Conservation (phyloP, 2,113 vertebrate genomes). For the Hippocampus mohnikei region DNA sequence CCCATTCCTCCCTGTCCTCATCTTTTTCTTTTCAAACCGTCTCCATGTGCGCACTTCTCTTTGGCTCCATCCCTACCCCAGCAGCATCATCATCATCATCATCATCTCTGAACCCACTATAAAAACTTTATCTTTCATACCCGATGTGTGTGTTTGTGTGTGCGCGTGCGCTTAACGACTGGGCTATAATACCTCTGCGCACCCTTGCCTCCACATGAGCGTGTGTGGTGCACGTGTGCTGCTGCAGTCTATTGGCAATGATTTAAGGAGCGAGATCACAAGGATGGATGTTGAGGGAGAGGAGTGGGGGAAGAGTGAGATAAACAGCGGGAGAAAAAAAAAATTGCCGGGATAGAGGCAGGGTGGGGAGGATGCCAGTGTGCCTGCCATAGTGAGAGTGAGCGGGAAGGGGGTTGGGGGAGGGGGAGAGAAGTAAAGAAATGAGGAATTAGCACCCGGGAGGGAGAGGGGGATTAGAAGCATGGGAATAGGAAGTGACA, state of each 20-base stretch:
- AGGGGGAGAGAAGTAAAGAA: constrained; percentile 19
- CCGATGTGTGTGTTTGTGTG: neutral
- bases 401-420: neutral
- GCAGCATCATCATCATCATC: neutral
- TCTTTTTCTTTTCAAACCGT: neutral
- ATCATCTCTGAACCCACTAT: neutral
- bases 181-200: constrained; percentile 42
- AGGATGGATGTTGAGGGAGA: constrained; percentile 5
- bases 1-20: neutral
- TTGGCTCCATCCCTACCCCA: neutral
- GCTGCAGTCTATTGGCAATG: constrained; percentile 54
- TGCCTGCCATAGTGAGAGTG: constrained; percentile 26
- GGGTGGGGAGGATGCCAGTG: constrained; percentile 28
- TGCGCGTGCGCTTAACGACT: constrained; percentile 20
- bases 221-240: constrained; percentile 42
- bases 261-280: constrained; percentile 26
- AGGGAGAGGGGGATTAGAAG: constrained; percentile 57
- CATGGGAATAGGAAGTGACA: constrained; percentile 45
- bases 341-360: constrained; percentile 23
- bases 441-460: constrained; percentile 44
- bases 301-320: constrained; percentile 16
- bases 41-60: constrained; percentile 5
- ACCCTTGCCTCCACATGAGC: constrained; percentile 43
- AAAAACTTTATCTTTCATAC: neutral
- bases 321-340: constrained; percentile 21